Base-by-base conservation (phyloP, 1,140 invertebrate species). In the Patella vulgata region DNA sequence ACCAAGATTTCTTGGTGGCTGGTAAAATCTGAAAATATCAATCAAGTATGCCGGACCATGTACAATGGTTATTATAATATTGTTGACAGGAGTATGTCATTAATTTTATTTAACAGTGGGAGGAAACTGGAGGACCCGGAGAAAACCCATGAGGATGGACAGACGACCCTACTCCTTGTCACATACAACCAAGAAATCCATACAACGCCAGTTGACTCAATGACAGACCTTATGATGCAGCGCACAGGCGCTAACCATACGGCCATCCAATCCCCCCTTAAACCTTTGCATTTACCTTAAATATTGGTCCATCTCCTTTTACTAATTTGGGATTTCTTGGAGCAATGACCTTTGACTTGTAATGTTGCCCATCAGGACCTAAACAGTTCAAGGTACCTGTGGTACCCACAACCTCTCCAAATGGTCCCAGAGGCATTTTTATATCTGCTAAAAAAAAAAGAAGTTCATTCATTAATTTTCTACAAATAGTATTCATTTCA, bases 261-360 rank as follows among this genome's bases (percentile, higher is more conserved):
- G n/a, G n/a, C n/a, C n/a, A n/a, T n/a, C n/a, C n/a, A n/a, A n/a
- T n/a, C n/a, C n/a, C n/a, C n/a, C n/a, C n/a, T n/a, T n/a, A n/a
- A n/a, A n/a, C n/a, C n/a, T n/a, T n/a, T n/a, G n/a, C n/a, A n/a
- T 30, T 54, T 58, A 80, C 74, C 70, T 75, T 78, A 46, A 70
- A 59, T 46, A 55, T 64, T 59, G 67, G 66, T 47, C 70, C 70
- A 58, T 82, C 71, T 25, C 64, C 63, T 28, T 74, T 77, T 1
- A 84, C 43, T 9, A 84, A 61, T 68, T 84, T 85, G 39, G 83
- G 83, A 66, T 85, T 85, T 63, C 80, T 74, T 40, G 83, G 83
- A 31, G 81, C 83, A 55, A 80, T 64, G 9, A 85, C 83, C 65
- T 81, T 81, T 40, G 76, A 82, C 48, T 79, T 79, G 66, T 81